A percentile compares a stretch with the other conserved stretches of the same genome.
phyloP scores from a whole-genome alignment of 2,888 invertebrate species.

The Onthophagus sagittarius region DNA sequence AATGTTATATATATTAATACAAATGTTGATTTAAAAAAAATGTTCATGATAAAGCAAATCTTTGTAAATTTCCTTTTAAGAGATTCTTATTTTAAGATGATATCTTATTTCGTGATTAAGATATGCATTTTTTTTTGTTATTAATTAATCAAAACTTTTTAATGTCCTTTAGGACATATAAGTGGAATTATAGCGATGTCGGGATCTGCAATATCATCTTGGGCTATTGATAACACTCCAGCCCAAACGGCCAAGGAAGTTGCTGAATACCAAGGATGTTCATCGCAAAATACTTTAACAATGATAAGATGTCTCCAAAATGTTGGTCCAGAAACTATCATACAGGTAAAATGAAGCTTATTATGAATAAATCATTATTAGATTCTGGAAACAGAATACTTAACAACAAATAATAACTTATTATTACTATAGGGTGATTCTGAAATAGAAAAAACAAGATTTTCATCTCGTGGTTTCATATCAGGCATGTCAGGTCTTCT shows the following conservation, averaged over 20 bases:
- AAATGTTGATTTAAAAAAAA: too few species aligned
- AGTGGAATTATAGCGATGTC: conserved; percentile 71
- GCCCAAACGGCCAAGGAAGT: conserved; percentile 58
- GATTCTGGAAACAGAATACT: background rate
- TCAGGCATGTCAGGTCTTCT: conserved; percentile 60
- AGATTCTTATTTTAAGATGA: too few species aligned
- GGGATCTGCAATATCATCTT: conserved; percentile 68
- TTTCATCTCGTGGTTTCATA: conserved; percentile 58
- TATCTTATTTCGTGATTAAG: too few species aligned
- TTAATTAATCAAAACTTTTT: background rate
- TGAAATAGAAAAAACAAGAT: conserved; percentile 54
- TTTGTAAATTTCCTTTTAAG: too few species aligned
- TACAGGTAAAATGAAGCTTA: conserved; percentile 48
- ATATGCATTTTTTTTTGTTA: too few species aligned
- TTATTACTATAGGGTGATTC: conserved; percentile 55
- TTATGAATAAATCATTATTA: background rate
- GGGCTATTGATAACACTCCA: conserved; percentile 64
- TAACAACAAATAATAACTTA: background rate
- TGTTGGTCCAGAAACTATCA: conserved; percentile 46
- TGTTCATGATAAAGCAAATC: too few species aligned
- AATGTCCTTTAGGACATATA: conserved; percentile 44
- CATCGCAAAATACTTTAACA: conserved; percentile 54
- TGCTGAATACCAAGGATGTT: conserved; percentile 62
- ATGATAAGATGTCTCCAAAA: conserved; percentile 65
- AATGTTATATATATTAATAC: too few species aligned